phyloP scores from a whole-genome alignment of 2,888 invertebrate genomes.

The Syritta pipiens region DNA sequence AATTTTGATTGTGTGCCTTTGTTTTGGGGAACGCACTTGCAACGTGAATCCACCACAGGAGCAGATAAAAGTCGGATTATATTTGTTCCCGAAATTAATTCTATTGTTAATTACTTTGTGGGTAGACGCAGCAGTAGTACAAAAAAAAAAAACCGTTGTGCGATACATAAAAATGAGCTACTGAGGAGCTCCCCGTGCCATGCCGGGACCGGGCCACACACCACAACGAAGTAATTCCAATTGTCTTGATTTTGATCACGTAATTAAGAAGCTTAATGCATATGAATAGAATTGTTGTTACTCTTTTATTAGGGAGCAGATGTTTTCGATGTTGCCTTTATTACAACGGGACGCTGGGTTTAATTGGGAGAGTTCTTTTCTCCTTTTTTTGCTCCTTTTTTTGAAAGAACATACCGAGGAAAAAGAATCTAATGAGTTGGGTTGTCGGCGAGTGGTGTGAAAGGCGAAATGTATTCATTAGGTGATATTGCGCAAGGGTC shows the following conservation, averaged over 20 bases:
- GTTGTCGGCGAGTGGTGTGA: too few relatives aligned
- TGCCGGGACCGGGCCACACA: background rate
- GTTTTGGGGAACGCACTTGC: slow-evolving; percentile 45
- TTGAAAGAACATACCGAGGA: too few relatives aligned
- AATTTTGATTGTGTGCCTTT: slow-evolving; percentile 61
- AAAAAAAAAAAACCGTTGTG: slow-evolving; percentile 18
- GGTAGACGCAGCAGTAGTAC: background rate
- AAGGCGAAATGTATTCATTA: too few relatives aligned
- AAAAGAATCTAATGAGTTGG: too few relatives aligned
- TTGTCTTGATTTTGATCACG: slow-evolving; percentile 46
- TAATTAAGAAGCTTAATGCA: slow-evolving; percentile 52
- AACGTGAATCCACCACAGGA: slow-evolving; percentile 27
- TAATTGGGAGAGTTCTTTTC: too few relatives aligned
- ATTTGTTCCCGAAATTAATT: slow-evolving; percentile 63
- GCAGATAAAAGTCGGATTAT: slow-evolving; percentile 55
- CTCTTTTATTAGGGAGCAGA: slow-evolving; percentile 24
- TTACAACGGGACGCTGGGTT: background rate
- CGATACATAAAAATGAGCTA: slow-evolving; percentile 43
- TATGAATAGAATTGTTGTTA: slow-evolving; percentile 32
- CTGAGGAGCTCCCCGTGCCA: background rate
- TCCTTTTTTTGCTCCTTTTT: too few relatives aligned
- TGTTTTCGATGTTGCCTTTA: slow-evolving; percentile 12
- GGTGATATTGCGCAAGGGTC: too few relatives aligned
- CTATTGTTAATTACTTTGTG: slow-evolving; percentile 65
- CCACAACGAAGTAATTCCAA: slow-evolving; percentile 3